Evolutionary conservation across 2,888 invertebrate genomes (phyloP).

Genomic region (Boloria euphrosyne): DNA sequence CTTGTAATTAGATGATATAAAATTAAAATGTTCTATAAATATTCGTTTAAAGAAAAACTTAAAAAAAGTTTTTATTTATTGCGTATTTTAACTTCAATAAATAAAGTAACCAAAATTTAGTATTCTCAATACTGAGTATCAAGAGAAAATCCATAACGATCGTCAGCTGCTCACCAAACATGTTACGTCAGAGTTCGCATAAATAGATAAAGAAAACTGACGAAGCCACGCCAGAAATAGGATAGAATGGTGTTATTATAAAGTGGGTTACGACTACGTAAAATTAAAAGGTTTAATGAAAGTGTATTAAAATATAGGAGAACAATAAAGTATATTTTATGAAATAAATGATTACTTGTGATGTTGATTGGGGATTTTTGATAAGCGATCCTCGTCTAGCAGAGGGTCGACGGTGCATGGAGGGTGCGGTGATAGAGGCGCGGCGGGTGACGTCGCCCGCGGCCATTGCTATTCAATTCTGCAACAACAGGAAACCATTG

Average conservation of each 20-base stretch:
- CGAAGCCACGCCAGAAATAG: conserved; percentile 23
- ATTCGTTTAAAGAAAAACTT: background rate
- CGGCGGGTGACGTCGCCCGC: conserved; percentile 79
- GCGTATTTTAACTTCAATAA: conserved; percentile 34
- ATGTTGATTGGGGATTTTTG: conserved; percentile 74
- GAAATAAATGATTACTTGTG: conserved; percentile 56
- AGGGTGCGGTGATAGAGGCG: conserved; percentile 77
- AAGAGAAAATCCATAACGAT: conserved; percentile 33
- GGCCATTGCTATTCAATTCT: conserved; percentile 61
- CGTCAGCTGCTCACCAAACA: conserved; percentile 22
- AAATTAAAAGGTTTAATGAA: no score
- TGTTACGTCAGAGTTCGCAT: conserved; percentile 35
- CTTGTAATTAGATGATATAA: no score
- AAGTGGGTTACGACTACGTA: background rate
- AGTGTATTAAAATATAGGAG: no score
- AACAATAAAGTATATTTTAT: no score
- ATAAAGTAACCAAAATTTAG: conserved; percentile 35
- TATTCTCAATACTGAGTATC: conserved; percentile 26
- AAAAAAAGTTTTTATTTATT: conserved; percentile 25
- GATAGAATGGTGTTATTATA: conserved; percentile 19
- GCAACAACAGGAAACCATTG: conserved; percentile 36
- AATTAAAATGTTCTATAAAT: background rate
- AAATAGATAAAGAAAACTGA: conserved; percentile 35
- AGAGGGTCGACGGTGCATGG: conserved; percentile 80
- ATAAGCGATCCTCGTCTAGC: conserved; percentile 83